Evolutionary conservation across 2,888 invertebrate species (phyloP), one percentile per base, ranked within the genome.

Genomic region (Tineola bisselliella): DNA sequence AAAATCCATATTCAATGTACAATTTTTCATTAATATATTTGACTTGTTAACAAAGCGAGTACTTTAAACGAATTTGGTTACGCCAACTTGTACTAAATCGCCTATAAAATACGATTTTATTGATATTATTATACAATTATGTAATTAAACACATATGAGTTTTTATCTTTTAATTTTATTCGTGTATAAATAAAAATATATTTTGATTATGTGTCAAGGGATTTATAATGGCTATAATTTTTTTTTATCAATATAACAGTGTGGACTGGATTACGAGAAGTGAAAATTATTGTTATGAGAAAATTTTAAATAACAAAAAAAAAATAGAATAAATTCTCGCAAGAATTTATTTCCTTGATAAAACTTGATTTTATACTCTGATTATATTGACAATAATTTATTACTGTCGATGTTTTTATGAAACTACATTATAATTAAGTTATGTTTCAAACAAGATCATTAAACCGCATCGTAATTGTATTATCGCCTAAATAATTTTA

Each of bases 401-500:
- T 48, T n/a, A 15, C 17, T 48, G 6, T 15, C n/a, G 48, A 48
- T 48, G 6, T 3, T 38, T 38, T 38, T 17, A 48, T 15, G 6
- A 17, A 48, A 15, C 48, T 48, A 8, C 48, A 48, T 6, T 48
- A 48, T 48, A 48, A 48, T 48, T 48, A 17, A 48, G 48, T 48
- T 17, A 15, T 48, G 48, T 38, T n/a, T 38, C 1, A 38, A 38
- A 38, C 38, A 48, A 48, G 48, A 48, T 48, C 48, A 48, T 48
- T 48, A 48, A 48, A 48, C 48, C 17, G 48, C 8, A 48, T 48
- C 48, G 48, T 48, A 48, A 48, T 48, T 13, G 48, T 48, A 48
- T 10, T 15, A 48, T 48, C 48, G 15, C 15, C 17, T 48, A 17
- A 48, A 48, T 48, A 48, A 48, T 48, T 48, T 15, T 15, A 43